Conservation (phyloP, 2,113 vertebrate species). For the Cariama cristata region DNA sequence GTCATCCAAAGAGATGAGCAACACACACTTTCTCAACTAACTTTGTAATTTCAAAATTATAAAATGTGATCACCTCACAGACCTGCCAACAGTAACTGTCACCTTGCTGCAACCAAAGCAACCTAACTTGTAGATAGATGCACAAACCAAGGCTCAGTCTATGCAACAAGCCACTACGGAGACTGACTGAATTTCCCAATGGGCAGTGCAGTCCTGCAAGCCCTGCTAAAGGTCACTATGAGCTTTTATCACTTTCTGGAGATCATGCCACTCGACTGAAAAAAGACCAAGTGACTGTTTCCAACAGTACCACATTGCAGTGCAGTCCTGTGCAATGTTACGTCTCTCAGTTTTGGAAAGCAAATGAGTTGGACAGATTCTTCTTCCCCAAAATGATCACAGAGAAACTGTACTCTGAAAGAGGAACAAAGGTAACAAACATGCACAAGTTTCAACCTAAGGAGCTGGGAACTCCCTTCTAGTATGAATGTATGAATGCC, state of each 20-base stretch:
- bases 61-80: not conserved
- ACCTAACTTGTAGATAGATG: not conserved
- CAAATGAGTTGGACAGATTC: not conserved
- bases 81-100: not conserved
- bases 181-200: rapidly evolving
- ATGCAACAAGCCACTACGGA: not conserved
- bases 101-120: not conserved
- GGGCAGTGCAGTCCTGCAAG: not conserved
- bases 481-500: not conserved
- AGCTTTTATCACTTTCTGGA: not conserved
- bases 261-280: not conserved
- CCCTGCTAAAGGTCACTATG: not conserved
- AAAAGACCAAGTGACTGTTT: not conserved
- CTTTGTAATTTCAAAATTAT: not conserved
- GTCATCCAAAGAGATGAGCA: not conserved
- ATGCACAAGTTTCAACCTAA: not conserved
- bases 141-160: not conserved
- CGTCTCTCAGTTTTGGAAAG: not conserved
- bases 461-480: not conserved
- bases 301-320: rapidly evolving
- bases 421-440: not conserved
- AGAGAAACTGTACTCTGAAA: not conserved
- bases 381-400: not conserved
- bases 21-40: not conserved
- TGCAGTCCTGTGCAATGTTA: not conserved